Evolutionary conservation across 1,140 invertebrate species (phyloP), one percentile per base, ranked within the genome.

Genomic region (Pachypeltis micranthus): DNA sequence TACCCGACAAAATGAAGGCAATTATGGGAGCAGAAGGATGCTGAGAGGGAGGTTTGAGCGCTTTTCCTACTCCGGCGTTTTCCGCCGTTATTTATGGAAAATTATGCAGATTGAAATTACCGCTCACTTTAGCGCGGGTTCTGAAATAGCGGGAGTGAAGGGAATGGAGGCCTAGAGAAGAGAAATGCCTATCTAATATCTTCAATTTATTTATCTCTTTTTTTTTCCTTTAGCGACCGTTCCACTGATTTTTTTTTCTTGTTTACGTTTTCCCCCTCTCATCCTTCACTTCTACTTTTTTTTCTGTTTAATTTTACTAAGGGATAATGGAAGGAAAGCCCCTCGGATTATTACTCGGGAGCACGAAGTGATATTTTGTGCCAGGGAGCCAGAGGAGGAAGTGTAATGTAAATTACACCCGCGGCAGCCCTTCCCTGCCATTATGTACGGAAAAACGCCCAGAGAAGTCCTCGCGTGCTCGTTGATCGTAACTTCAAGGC

Each of bases 71-170:
- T 39, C 16, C 31, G 7, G 7, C 31, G 7, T 39, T 16, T n/a
- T 21, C 47, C 12, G 12, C 47, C 47, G 21, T 51, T 51, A 10
- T 51, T 51, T 51, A 51, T 51, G 47, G 47, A 51, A 51, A 51
- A 51, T 51, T 51, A 51, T 51, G 47, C 19, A 51, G 47, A 51
- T 51, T 51, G 47, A 51, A 51, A 51, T 51, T 51, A 51, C 47
- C 47, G 23, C 12, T 10, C 47, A 51, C 47, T 51, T 51, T 51
- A 21, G 12, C 47, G 7, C 47, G 7, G 47, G 10, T 51, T 51
- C 47, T 51, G 23, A 51, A 16, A 51, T 16, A 51, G 12, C 12
- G 47, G 21, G 47, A 10, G 21, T 21, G 47, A 51, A 10, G 21
- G 19, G 47, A 10, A 7, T 10, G 47, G 47, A 21, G 19, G 47